phyloP scores from a whole-genome alignment of 2,888 invertebrate species.

The Ophion slaviceki region DNA sequence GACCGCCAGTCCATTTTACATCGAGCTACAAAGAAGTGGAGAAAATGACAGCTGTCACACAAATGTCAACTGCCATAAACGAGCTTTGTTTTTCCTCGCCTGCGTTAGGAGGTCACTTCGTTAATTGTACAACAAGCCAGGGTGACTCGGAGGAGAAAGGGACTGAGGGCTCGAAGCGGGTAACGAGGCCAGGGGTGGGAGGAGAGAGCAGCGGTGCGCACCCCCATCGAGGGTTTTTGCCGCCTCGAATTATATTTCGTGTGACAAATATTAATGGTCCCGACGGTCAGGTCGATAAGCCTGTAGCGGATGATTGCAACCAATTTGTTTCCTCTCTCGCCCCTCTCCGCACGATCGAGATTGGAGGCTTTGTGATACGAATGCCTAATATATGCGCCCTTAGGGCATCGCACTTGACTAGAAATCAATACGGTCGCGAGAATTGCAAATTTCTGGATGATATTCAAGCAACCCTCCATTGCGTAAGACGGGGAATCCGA shows the following conservation, averaged over 20 bases:
- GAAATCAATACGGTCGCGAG: neutral
- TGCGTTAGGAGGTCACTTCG: slow-evolving; percentile 1
- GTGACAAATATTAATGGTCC: slow-evolving; percentile 59
- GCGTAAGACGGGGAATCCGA: neutral
- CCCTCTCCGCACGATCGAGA: slow-evolving; percentile 23
- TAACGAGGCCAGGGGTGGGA: neutral
- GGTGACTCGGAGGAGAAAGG: neutral
- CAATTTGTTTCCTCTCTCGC: slow-evolving; percentile 44
- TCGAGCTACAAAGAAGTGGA: neutral
- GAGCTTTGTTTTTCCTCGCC: slow-evolving; percentile 37
- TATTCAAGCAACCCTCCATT: neutral
- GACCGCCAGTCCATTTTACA: neutral
- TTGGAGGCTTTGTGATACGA: slow-evolving; percentile 42
- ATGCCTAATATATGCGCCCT: neutral
- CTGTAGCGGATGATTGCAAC: slow-evolving; percentile 50
- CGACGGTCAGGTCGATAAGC: slow-evolving; percentile 50
- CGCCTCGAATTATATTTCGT: slow-evolving; percentile 48
- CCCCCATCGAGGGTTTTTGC: slow-evolving; percentile 6
- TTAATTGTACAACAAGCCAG: slow-evolving; percentile 18
- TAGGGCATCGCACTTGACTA: neutral
- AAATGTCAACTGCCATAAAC: slow-evolving; percentile 11
- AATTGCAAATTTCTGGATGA: neutral
- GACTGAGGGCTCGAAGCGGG: neutral
- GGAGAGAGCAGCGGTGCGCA: slow-evolving; percentile 10
- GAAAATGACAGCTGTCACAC: neutral